Percentiles rank a stretch among this genome's conserved stretches.
phyloP scores from a whole-genome alignment of 1,140 invertebrate genomes.

The Brachionus sp. region DNA sequence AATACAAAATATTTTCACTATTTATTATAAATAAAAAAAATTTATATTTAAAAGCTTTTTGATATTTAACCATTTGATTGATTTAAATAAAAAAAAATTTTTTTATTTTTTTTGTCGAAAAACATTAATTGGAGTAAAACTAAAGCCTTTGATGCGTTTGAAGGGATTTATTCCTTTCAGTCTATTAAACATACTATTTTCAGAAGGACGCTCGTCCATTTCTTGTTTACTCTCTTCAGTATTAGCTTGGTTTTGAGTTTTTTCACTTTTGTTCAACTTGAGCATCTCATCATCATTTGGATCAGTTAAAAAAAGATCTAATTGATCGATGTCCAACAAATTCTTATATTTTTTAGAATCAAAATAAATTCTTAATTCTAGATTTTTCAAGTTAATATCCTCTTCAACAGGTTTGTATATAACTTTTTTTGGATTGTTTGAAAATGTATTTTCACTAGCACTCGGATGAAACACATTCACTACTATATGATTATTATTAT shows the following conservation, averaged over 20 bases:
- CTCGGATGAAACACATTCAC: neutral
- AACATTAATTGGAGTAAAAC: neutral
- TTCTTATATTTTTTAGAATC: neutral
- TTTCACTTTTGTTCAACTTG: neutral
- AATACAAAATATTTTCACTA: no score
- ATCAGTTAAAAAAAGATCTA: constrained; percentile 13
- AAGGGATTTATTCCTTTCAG: neutral
- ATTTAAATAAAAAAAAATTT: neutral
- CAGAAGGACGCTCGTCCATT: neutral
- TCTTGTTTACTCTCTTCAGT: neutral
- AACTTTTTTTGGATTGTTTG: neutral
- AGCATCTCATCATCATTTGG: neutral
- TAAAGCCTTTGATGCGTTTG: neutral
- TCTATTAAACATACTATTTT: neutral
- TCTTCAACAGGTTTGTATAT: neutral
- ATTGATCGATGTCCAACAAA: constrained; percentile 9
- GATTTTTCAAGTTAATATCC: neutral
- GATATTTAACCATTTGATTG: no score
- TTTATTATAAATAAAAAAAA: no score
- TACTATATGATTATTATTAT: neutral
- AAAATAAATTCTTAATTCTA: constrained; percentile 9
- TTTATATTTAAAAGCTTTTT: no score
- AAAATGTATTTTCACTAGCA: neutral
- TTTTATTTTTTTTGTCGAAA: neutral
- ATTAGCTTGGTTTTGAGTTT: neutral